Base-by-base conservation (phyloP, 2,888 invertebrate species). In the Leptinotarsa peninsularis region DNA sequence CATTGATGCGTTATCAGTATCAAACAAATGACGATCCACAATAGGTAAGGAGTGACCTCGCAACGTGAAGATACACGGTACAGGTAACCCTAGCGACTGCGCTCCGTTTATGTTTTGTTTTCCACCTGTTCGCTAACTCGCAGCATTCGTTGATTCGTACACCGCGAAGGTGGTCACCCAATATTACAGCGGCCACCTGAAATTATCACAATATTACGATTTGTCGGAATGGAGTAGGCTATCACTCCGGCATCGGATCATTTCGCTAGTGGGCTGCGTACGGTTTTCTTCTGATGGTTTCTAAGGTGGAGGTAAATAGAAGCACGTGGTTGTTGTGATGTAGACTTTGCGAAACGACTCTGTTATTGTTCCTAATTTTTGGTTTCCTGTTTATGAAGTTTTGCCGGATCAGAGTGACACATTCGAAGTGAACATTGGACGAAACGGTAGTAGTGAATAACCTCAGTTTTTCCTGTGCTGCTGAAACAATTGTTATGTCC, bases 21-120 rank as follows among this genome's bases (percentile, higher is more conserved):
- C 74, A 74, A 74, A 63, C 63, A 63, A 63, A 33, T 43, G 63
- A 63, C 63, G 63, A 27, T 63, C 63, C 33, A 63, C 63, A 81
- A 82, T 83, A 82, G 83, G 83, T 83, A 83, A 84, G 84, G 81
- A 84, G 81, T 83, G 85, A 85, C 85, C 85, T 85, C 85, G 83
- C 80, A 79, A 79, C 68, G 71, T 73, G 73, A 72, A 83, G 82
- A 83, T 83, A 84, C 80, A 78, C 83, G 54, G 82, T 74, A 79
- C 76, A 79, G 76, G 73, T 77, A 77, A 50, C 71, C 58, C 43
- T 27, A 73, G 85, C 85, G 85, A 79, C 84, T 85, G 84, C 85
- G 85, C 85, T 63, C 63, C 63, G 43, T 33, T 78, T 76, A 69
- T 72, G 76, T 74, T 75, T 79, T 77, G 82, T 79, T 84, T 84